Percentiles rank a stretch among this genome's conserved stretches.
phyloP scores from a whole-genome alignment of 2,888 invertebrate genomes.

The Polyommatus icarus region DNA sequence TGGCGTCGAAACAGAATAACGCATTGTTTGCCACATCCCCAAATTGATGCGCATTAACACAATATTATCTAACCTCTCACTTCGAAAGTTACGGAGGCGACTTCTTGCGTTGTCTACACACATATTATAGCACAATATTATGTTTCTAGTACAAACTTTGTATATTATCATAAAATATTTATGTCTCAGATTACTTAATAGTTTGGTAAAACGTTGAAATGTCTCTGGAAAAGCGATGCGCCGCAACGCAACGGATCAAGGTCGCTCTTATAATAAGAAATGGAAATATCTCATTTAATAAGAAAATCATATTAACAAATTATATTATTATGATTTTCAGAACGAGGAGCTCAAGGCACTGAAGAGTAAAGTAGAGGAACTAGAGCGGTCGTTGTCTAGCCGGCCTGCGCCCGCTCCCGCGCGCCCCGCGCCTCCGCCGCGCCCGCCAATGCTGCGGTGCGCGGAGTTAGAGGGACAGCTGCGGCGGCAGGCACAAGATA shows the following conservation, averaged over 20 bases:
- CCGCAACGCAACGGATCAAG: too few species aligned
- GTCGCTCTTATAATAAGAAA: too few species aligned
- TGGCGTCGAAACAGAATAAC: not conserved
- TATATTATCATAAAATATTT: too few species aligned
- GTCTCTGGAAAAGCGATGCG: too few species aligned
- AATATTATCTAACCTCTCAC: not conserved
- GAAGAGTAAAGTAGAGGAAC: conserved; percentile 36
- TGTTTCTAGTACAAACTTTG: too few species aligned
- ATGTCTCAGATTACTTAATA: too few species aligned
- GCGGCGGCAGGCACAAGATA: conserved; percentile 80
- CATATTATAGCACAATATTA: too few species aligned
- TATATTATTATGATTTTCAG: conserved; percentile 20
- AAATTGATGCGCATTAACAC: not conserved
- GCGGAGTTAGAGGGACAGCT: conserved; percentile 42
- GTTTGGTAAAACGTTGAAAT: too few species aligned
- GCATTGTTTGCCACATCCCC: not conserved
- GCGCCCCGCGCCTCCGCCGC: conserved; percentile 61
- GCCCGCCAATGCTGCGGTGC: conserved; percentile 35
- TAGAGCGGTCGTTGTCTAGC: conserved; percentile 44
- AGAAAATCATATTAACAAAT: not conserved
- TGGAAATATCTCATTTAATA: too few species aligned
- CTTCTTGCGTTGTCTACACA: too few species aligned
- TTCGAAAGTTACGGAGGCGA: too few species aligned
- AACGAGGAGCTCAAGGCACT: conserved; percentile 34
- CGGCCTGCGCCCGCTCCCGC: conserved; percentile 80